A percentile compares a stretch with the other conserved stretches of the same genome.
phyloP scores from a whole-genome alignment of 2,888 invertebrate genomes.

The Drosophila robusta region DNA sequence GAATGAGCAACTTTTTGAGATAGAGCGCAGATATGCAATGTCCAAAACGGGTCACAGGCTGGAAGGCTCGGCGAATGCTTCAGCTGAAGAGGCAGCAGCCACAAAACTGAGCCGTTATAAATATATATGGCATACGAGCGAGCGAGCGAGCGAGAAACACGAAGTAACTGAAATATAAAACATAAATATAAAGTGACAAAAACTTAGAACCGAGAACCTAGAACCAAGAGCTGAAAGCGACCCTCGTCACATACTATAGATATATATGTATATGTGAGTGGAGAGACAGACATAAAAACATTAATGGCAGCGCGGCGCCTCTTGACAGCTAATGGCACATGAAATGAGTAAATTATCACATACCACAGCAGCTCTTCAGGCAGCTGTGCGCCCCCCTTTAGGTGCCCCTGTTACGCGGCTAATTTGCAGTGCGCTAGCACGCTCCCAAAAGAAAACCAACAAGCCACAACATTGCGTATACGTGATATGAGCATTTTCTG shows the following conservation, averaged over 20 bases:
- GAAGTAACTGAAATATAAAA: slow-evolving; percentile 44
- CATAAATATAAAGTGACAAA: slow-evolving; percentile 67
- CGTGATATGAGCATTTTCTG: slow-evolving; percentile 70
- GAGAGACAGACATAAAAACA: slow-evolving; percentile 16
- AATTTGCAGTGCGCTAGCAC: slow-evolving; percentile 67
- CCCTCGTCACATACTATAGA: slow-evolving; percentile 5
- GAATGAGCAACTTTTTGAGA: slow-evolving; percentile 59
- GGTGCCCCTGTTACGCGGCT: slow-evolving; percentile 45
- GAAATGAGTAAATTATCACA: slow-evolving; percentile 80
- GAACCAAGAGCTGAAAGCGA: background rate
- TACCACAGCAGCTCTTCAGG: slow-evolving; percentile 32
- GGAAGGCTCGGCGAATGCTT: slow-evolving; percentile 41
- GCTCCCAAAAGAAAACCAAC: slow-evolving; percentile 66
- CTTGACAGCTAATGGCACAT: slow-evolving; percentile 78
- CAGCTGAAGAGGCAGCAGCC: slow-evolving; percentile 40
- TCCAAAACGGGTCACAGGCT: slow-evolving; percentile 50
- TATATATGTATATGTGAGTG: background rate
- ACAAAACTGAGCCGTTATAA: slow-evolving; percentile 70
- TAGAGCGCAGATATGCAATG: slow-evolving; percentile 63
- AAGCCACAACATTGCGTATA: slow-evolving; percentile 79
- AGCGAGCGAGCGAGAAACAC: slow-evolving; percentile 20
- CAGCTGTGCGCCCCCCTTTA: background rate
- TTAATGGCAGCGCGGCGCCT: slow-evolving; percentile 45
- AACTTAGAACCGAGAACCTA: slow-evolving; percentile 13
- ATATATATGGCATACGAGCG: slow-evolving; percentile 41